phyloP scores from a whole-genome alignment of 2,113 vertebrate genomes.

The Ictalurus punctatus region DNA sequence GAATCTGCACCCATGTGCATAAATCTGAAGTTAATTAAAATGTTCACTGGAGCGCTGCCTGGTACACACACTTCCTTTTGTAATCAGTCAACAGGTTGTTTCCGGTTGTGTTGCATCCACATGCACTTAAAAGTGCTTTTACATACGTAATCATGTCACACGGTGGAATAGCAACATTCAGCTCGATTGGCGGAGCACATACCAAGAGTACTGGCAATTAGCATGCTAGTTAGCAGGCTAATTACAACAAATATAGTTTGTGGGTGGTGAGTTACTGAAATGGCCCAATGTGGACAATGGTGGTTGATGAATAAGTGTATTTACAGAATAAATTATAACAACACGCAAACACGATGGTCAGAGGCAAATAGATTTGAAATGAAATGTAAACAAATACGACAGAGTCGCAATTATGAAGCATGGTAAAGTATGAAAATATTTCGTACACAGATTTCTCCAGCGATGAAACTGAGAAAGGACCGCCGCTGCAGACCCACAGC shows the following conservation, averaged over 20 bases:
- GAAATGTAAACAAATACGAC: background rate
- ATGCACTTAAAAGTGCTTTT: background rate
- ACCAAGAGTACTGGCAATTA: background rate
- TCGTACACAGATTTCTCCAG: slow-evolving; percentile 75
- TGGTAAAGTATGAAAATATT: slow-evolving; percentile 32
- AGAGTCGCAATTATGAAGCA: background rate
- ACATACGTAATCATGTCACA: background rate
- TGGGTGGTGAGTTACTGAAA: background rate
- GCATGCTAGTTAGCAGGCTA: background rate
- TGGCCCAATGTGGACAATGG: background rate
- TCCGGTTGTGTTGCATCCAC: background rate
- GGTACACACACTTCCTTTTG: background rate
- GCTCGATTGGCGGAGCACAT: background rate
- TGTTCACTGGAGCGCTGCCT: background rate
- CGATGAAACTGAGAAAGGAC: slow-evolving; percentile 66
- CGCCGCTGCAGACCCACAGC: slow-evolving; percentile 80
- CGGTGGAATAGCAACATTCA: background rate
- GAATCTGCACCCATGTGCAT: background rate
- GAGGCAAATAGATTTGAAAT: background rate
- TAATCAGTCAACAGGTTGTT: background rate
- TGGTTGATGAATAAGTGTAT: background rate
- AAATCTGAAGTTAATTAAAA: background rate
- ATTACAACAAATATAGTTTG: background rate
- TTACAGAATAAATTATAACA: background rate
- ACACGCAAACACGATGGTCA: background rate